These are phyloP conservation scores for Rotaria socialis DNA, from an alignment of 2,888 invertebrate species.

Conservation along the genomic window DNA sequence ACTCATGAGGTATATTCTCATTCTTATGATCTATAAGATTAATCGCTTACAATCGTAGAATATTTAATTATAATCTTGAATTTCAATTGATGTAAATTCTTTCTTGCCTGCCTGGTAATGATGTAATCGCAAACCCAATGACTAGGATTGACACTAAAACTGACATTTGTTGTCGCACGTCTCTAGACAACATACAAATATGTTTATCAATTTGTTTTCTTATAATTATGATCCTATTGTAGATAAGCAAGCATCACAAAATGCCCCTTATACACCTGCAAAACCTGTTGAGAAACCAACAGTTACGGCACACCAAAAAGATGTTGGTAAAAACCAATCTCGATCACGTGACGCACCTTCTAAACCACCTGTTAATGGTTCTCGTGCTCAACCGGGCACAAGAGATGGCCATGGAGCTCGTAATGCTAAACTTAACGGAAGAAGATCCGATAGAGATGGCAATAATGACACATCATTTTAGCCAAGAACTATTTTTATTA, in stretches of 20 bases:
- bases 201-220: not conserved
- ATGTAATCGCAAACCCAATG: no score
- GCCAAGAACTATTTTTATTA: no score
- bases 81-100: no score
- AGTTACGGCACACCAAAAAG: not conserved
- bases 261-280: not conserved
- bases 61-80: no score
- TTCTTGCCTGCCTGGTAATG: no score
- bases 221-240: not conserved
- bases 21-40: no score
- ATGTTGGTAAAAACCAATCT: not conserved
- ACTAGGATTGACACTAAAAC: not conserved
- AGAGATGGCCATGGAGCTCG: not conserved
- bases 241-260: not conserved
- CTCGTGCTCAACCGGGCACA: not conserved
- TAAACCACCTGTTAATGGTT: not conserved
- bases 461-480: no score
- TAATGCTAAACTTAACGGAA: not conserved
- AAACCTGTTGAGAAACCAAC: not conserved
- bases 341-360: not conserved
- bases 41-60: no score
- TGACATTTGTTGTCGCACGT: not conserved
- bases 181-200: not conserved
- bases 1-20: no score
- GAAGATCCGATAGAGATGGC: no score